Percentiles rank a stretch among this genome's conserved stretches.
Conservation (phyloP, 2,888 invertebrate species). For the Desoria tigrina region DNA sequence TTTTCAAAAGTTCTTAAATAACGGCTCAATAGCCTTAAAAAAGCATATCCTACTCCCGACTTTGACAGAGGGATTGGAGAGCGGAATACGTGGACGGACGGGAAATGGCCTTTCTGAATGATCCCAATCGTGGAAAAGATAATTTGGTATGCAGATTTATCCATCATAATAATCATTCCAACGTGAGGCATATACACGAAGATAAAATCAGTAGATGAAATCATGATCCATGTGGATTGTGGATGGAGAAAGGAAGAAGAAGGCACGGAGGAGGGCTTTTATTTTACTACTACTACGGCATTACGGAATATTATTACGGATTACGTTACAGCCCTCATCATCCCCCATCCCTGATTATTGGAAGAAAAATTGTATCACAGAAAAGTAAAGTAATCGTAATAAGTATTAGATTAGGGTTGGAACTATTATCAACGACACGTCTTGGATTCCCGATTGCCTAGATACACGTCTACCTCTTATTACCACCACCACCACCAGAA, state of each 20-base stretch:
- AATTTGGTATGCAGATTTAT: constrained; percentile 46
- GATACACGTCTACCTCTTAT: too few relatives aligned
- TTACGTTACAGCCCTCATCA: too few relatives aligned
- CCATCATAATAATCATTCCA: constrained; percentile 42
- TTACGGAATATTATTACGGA: background rate
- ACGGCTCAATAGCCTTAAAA: too few relatives aligned
- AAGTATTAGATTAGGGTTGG: background rate
- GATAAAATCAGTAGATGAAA: constrained; percentile 44
- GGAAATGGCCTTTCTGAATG: too few relatives aligned
- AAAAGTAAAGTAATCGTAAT: too few relatives aligned
- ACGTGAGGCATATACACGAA: constrained; percentile 46
- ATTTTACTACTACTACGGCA: background rate
- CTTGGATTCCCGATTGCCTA: background rate
- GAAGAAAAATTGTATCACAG: too few relatives aligned
- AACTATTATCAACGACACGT: constrained; percentile 5
- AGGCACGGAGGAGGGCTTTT: background rate
- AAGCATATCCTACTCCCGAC: too few relatives aligned
- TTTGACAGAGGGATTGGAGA: too few relatives aligned
- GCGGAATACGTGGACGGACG: too few relatives aligned
- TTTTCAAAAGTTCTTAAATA: too few relatives aligned
- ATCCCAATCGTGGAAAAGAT: constrained; percentile 25
- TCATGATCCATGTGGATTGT: constrained; percentile 27
- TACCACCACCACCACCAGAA: too few relatives aligned
- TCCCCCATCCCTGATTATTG: too few relatives aligned
- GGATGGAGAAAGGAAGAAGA: constrained; percentile 18